Evolutionary conservation across 2,888 invertebrate species (phyloP).

Genomic region (Furcula furcula): DNA sequence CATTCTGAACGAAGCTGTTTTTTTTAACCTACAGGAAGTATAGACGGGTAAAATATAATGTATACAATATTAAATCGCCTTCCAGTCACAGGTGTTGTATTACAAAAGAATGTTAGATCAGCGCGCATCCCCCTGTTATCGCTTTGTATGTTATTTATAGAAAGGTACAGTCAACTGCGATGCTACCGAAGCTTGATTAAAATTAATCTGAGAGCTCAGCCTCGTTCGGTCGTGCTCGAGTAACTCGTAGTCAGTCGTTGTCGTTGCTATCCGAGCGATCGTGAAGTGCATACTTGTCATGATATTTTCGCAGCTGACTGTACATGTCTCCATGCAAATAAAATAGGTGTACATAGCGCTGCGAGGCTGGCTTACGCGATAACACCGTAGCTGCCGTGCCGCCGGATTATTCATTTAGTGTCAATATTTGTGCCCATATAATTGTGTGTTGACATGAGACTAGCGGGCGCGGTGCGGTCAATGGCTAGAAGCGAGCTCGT

Average conservation of each 20-base stretch:
- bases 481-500: constrained; percentile 4
- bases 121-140: constrained; percentile 35
- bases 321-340: constrained; percentile 10
- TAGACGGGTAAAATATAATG: too few relatives aligned
- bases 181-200: constrained; percentile 32
- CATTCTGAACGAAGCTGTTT: too few relatives aligned
- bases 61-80: too few relatives aligned
- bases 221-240: constrained; percentile 7
- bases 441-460: background rate
- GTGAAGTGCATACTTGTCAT: background rate
- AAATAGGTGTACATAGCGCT: constrained; percentile 11
- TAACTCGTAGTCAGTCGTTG: background rate
- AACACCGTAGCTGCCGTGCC: constrained; percentile 4
- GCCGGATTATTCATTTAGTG: constrained; percentile 15
- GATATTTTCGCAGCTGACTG: constrained; percentile 7
- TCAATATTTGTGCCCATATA: background rate
- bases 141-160: constrained; percentile 44
- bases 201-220: constrained; percentile 17
- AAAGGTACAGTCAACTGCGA: constrained; percentile 30
- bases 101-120: constrained; percentile 23
- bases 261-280: background rate
- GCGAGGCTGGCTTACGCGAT: constrained; percentile 6
- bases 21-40: too few relatives aligned
- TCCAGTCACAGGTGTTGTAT: constrained; percentile 8
- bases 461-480: background rate